phyloP scores from a whole-genome alignment of 2,888 invertebrate genomes.

The Torymus texanus region DNA sequence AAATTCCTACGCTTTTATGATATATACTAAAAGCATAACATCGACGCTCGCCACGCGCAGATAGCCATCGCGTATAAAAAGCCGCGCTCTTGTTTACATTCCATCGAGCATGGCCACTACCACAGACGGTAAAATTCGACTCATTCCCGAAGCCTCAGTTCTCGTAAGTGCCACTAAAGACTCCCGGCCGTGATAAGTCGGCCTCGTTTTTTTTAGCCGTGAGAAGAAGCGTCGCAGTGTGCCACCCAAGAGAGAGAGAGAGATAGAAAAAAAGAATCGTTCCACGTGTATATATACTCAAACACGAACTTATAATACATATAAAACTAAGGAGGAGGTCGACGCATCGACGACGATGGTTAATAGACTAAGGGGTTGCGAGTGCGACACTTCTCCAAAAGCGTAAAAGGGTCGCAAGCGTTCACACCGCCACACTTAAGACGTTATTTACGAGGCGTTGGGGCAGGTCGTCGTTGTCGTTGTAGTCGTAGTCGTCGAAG shows the following conservation, averaged over 20 bases:
- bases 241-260: no score
- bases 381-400: slow-evolving; percentile 33
- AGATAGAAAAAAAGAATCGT: no score
- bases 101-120: not conserved
- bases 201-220: not conserved
- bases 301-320: no score
- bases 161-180: slow-evolving; percentile 20
- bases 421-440: slow-evolving; percentile 67
- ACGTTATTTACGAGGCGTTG: slow-evolving; percentile 72
- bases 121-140: slow-evolving; percentile 29
- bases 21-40: not conserved
- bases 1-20: not conserved
- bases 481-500: slow-evolving; percentile 43
- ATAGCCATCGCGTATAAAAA: not conserved
- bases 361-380: slow-evolving; percentile 35
- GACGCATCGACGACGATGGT: slow-evolving; percentile 1
- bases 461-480: slow-evolving; percentile 59
- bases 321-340: slow-evolving; percentile 28
- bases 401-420: slow-evolving; percentile 61
- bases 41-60: not conserved
- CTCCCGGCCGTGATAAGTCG: slow-evolving; percentile 4
- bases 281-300: no score
- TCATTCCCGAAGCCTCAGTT: not conserved
- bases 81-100: not conserved
- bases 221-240: slow-evolving; percentile 6